phyloP scores from a whole-genome alignment of 2,113 vertebrate genomes.

The Zapus hudsonius region DNA sequence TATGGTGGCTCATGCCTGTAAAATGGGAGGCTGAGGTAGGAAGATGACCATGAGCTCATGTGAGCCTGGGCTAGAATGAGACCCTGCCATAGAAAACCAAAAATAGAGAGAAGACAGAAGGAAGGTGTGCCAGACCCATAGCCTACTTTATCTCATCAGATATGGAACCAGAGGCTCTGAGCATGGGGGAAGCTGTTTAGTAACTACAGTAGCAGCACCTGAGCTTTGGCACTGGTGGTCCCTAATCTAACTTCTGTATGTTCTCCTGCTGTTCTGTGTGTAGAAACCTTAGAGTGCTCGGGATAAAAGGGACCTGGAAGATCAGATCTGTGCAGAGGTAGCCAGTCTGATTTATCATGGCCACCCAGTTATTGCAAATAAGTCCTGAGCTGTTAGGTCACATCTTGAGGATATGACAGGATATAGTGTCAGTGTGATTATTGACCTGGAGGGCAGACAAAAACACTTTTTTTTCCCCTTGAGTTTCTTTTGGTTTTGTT shows the following conservation, averaged over 20 bases:
- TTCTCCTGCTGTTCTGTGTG: neutral
- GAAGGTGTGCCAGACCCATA: neutral
- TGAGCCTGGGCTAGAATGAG: no score
- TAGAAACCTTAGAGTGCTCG: neutral
- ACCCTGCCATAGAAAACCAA: no score
- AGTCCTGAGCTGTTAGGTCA: neutral
- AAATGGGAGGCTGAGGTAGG: no score
- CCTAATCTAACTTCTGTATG: no score
- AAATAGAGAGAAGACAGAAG: neutral
- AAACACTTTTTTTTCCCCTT: neutral
- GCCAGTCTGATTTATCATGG: neutral
- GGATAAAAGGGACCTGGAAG: neutral
- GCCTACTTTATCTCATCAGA: neutral
- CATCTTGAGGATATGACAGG: neutral
- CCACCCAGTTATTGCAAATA: rapidly evolving
- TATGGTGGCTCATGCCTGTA: no score
- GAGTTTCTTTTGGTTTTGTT: neutral
- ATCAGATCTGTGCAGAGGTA: neutral
- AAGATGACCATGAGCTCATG: no score
- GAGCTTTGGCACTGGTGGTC: neutral
- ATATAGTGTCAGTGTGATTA: neutral
- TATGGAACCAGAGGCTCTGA: neutral
- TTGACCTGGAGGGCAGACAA: neutral
- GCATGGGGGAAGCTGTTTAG: neutral
- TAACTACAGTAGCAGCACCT: neutral